Evolutionary conservation across 2,888 invertebrate genomes (phyloP).

Genomic region (Sphinx pinastri): DNA sequence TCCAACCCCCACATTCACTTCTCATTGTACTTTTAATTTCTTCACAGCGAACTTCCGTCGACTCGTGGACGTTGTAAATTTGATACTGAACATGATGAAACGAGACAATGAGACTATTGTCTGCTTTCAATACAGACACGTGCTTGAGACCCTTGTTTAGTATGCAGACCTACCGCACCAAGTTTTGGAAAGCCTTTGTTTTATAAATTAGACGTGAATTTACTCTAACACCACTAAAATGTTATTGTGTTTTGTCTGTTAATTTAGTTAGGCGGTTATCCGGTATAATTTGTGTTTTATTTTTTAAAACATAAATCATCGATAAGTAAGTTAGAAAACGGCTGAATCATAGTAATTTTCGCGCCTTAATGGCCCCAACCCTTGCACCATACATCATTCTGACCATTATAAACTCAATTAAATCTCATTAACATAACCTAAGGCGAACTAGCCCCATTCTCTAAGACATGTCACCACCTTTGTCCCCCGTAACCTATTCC

Average conservation of each 20-base stretch:
- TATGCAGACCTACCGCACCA: conserved; percentile 67
- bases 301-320: background rate
- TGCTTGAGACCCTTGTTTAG: conserved; percentile 55
- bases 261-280: background rate
- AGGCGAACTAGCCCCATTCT: conserved; percentile 63
- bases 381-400: conserved; percentile 69
- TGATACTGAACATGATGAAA: conserved; percentile 18
- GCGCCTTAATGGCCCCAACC: conserved; percentile 57
- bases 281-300: no score
- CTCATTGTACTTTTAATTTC: conserved; percentile 17
- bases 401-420: conserved; percentile 83
- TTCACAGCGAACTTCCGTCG: conserved; percentile 5
- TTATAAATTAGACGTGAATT: conserved; percentile 38
- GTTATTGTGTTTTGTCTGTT: conserved; percentile 41
- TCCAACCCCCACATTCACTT: conserved; percentile 2
- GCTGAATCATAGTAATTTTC: conserved; percentile 73
- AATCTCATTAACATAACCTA: conserved; percentile 81
- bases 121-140: conserved; percentile 57
- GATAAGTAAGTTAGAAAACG: conserved; percentile 11
- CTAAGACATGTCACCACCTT: conserved; percentile 81
- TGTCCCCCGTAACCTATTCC: conserved; percentile 77
- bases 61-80: background rate
- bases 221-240: conserved; percentile 48
- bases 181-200: conserved; percentile 37
- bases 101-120: conserved; percentile 51